These are phyloP conservation scores for Hyposoter dolosus DNA, from an alignment of 2,888 invertebrate species.

Conservation along the genomic window DNA sequence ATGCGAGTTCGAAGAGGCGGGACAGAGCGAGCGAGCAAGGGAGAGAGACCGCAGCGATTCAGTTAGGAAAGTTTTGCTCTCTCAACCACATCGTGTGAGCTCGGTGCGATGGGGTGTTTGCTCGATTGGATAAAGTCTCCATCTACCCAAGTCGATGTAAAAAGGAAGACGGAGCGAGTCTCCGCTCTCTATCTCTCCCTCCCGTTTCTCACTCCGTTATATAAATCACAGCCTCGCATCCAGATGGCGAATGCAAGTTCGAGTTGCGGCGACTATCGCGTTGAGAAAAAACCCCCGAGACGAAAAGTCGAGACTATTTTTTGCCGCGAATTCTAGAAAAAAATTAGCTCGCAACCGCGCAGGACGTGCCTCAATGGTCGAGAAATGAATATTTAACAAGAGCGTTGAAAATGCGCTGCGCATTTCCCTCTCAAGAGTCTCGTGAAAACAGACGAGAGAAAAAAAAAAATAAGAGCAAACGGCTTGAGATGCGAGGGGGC, in stretches of 20 bases:
- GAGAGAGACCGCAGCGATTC: conserved; percentile 40
- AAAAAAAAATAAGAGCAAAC: neutral
- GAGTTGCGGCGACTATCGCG: conserved; percentile 27
- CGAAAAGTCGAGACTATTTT: neutral
- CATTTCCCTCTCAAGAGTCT: neutral
- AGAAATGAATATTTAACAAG: neutral
- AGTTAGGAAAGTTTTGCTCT: conserved; percentile 63
- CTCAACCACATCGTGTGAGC: conserved; percentile 49
- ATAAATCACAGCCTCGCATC: conserved; percentile 25
- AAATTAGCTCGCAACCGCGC: neutral
- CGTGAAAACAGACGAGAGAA: neutral
- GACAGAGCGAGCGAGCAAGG: neutral
- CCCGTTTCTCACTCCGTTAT: conserved; percentile 2
- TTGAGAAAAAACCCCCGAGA: neutral
- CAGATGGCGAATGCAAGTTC: conserved; percentile 11
- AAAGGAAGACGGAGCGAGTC: conserved; percentile 4
- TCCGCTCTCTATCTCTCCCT: neutral
- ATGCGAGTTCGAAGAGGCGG: conserved; percentile 25
- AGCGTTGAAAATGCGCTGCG: neutral
- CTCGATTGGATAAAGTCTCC: conserved; percentile 66
- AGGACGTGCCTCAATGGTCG: neutral
- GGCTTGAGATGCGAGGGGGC: neutral
- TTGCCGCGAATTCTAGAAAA: neutral
- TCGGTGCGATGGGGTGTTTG: conserved; percentile 32
- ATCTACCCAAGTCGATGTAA: conserved; percentile 21